A percentile compares a stretch with the other conserved stretches of the same genome.
Evolutionary conservation across 2,888 invertebrate genomes (phyloP).

Genomic region (Nineta flava): DNA sequence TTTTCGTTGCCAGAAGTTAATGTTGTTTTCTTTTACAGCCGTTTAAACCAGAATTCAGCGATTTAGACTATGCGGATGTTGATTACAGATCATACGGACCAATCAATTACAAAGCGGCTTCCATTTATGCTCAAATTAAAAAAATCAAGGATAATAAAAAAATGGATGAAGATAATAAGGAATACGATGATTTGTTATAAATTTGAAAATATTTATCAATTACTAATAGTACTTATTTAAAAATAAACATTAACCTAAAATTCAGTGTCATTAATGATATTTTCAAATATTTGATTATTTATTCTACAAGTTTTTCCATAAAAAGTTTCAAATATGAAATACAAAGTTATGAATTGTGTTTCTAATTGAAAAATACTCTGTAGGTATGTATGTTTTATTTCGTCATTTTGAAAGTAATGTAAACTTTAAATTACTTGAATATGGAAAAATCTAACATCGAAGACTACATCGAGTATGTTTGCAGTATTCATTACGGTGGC

Average conservation of each 20-base stretch:
- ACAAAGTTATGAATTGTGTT: too few species aligned
- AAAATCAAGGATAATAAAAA: slow-evolving; percentile 33
- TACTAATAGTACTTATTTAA: not conserved
- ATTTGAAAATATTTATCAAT: not conserved
- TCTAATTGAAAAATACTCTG: too few species aligned
- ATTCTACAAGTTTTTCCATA: too few species aligned
- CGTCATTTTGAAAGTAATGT: too few species aligned
- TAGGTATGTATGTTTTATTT: too few species aligned
- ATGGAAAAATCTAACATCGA: too few species aligned
- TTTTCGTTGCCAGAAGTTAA: not conserved
- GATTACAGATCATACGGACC: slow-evolving; percentile 82
- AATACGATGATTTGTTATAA: slow-evolving; percentile 24
- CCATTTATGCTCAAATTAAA: slow-evolving; percentile 62
- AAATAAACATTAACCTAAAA: not conserved
- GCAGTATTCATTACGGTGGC: too few species aligned
- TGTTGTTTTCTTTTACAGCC: slow-evolving; percentile 40
- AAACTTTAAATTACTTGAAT: too few species aligned
- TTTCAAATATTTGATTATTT: not conserved
- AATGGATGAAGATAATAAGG: slow-evolving; percentile 20
- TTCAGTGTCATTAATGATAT: not conserved
- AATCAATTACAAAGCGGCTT: slow-evolving; percentile 82
- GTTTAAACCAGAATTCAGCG: slow-evolving; percentile 56
- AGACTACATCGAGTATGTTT: too few species aligned
- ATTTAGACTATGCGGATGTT: slow-evolving; percentile 80
- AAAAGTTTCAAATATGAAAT: too few species aligned